Evolutionary conservation across 1,140 invertebrate species (phyloP), one percentile per base, ranked within the genome.

Genomic region (Luehdorfia chinensis): DNA sequence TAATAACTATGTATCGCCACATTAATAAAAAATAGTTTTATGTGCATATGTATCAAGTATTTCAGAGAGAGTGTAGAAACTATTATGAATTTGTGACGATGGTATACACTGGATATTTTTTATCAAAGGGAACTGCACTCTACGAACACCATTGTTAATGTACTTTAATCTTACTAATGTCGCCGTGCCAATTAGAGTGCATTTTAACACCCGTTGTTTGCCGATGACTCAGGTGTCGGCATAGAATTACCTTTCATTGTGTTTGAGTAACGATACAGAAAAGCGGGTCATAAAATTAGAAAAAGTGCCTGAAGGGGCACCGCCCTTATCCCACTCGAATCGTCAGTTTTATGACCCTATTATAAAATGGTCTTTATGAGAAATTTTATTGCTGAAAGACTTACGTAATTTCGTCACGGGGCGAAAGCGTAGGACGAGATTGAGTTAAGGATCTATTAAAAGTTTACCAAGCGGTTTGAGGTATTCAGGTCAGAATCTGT

Each of bases 321-420:
- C 52, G 43, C 54, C 59, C 55, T 62, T 62, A 68, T 65, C 54
- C 68, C 49, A 55, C 50, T 57, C 34, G 50, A 49, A 58, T 52
- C 59, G 51, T 62, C 62, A 64, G 55, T 67, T 81, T 84, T 84
- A 84, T 63, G 75, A 71, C 66, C 71, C 75, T 73, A 80, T 84
- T 84, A 84, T 80, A 80, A 84, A 84, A 84, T 75, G 66, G 73
- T 75, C 79, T 84, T 84, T 84, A 84, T 73, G 71, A 56, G 61
- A 46, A 46, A 62, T 80, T 80, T 80, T 80, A 80, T 77, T 80
- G 72, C 67, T 60, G 66, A 70, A 80, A 68, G 76, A 77, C 76
- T 80, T 72, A 75, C 58, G 76, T 80, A 80, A 80, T 80, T 77
- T 72, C 70, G 67, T 72, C 72, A 74, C 59, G 66, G 57, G 25